Base-by-base conservation (phyloP, 2,797 vertebrate species). In the Threskiornis aethiopicus region DNA sequence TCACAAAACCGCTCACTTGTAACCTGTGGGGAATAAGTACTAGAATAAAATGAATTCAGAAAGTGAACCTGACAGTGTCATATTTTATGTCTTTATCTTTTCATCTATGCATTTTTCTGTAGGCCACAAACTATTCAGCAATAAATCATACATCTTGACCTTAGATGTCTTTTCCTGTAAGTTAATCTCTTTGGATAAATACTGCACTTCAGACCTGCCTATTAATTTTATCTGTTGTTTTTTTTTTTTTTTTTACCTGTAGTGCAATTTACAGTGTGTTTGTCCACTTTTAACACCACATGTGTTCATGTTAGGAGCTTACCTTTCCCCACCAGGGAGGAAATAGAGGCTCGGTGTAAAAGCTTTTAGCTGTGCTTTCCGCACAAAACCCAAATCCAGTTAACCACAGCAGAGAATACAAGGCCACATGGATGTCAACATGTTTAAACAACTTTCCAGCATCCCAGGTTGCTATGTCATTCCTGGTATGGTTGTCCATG, bases 71-170 rank as follows among this genome's bases (percentile, higher is more conserved):
- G 69, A 89, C 55, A 93, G 44, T 9, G 4, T 39, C 19, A 33
- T 88, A 26, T 93, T 86, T 95, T 67, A 91, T 69, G 8, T 79
- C 58, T 87, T 90, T 85, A 49, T 94, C 47, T 57, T 90, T 94
- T 78, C 18, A 52, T 57, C 62, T 52, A 7, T 69, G 18, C 16
- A 39, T 93, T 97, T 92, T 95, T 93, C 79, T 59, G 10, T 85
- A 85, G 64, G 29, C 54, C 47, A 31, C 33, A 87, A 91, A 85
- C 29, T 82, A 29, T 70, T 72, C 39, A 80, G 55, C 47, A 91
- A 87, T 95, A 80, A 93, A 82, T 84, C 77, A 84, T 29, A 25
- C 3, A 8, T 80, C 42, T 76, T 89, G 84, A 92, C 47, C 57
- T 85, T 55, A 41, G 31, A 25, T 52, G 16, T 81, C 15, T 94